Percentiles rank a stretch among this genome's conserved stretches.
These are phyloP conservation scores for Gallinago media DNA, from an alignment of 2,113 vertebrate genomes.

Conservation along the genomic window DNA sequence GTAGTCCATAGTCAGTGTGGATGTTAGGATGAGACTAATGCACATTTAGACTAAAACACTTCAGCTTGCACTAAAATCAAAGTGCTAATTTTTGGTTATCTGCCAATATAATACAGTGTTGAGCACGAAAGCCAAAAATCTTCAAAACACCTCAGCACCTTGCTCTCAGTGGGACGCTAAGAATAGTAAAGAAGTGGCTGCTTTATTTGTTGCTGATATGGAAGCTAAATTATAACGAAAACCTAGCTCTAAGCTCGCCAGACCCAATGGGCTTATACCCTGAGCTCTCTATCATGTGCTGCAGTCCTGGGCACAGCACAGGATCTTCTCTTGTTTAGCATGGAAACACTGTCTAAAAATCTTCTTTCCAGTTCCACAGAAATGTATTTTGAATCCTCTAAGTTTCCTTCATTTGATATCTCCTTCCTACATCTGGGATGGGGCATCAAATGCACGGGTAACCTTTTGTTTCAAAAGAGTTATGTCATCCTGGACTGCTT, in stretches of 20 bases:
- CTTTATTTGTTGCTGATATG: background rate
- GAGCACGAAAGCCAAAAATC: background rate
- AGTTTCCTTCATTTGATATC: background rate
- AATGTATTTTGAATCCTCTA: background rate
- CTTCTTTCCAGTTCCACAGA: background rate
- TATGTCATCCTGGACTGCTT: background rate
- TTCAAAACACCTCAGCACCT: slow-evolving; percentile 5
- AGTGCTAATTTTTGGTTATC: background rate
- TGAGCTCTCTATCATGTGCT: background rate
- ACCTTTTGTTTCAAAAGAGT: background rate
- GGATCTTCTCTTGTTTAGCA: background rate
- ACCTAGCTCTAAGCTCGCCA: fast-evolving
- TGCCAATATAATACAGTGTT: background rate
- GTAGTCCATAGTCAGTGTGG: background rate
- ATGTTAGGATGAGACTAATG: background rate
- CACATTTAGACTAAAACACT: background rate
- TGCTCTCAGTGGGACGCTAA: background rate
- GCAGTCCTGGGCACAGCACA: background rate
- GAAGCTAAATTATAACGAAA: background rate
- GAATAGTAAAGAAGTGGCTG: background rate
- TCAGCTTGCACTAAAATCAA: background rate
- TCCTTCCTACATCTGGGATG: background rate
- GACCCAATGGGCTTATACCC: background rate
- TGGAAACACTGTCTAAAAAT: background rate
- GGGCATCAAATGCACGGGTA: background rate